phyloP scores from a whole-genome alignment of 1,140 invertebrate species.

The Medauroidea extradentata region DNA sequence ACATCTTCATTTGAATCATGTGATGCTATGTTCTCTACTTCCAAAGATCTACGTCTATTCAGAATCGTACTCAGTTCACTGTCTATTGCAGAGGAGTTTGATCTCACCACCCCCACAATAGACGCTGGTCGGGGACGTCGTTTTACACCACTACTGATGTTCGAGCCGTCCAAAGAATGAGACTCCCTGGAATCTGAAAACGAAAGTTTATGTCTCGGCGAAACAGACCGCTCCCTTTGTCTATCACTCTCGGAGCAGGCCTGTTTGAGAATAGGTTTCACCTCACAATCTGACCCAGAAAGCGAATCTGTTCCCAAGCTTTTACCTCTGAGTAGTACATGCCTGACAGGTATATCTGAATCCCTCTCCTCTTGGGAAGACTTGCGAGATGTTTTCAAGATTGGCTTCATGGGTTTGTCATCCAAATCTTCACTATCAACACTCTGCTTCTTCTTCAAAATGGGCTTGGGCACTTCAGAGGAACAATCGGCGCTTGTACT shows the following conservation, averaged over 20 bases:
- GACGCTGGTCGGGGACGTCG: too few species aligned
- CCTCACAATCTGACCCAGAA: conserved; percentile 9
- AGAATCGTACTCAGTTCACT: conserved; percentile 24
- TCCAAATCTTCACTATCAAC: conserved; percentile 73
- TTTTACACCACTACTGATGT: background rate
- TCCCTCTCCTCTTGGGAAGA: conserved; percentile 49
- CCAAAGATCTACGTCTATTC: conserved; percentile 15
- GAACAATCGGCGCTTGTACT: conserved; percentile 24
- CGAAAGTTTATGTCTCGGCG: conserved; percentile 3
- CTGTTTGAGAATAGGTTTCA: conserved; percentile 13
- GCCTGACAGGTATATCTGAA: background rate
- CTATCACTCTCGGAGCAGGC: background rate
- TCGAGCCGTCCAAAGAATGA: background rate
- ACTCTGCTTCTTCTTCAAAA: conserved; percentile 78
- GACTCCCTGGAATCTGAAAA: background rate
- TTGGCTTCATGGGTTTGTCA: conserved; percentile 66
- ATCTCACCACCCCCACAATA: background rate
- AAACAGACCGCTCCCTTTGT: conserved; percentile 4
- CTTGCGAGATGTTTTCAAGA: conserved; percentile 68
- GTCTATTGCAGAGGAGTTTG: conserved; percentile 22
- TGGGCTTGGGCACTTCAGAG: conserved; percentile 60
- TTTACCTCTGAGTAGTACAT: background rate
- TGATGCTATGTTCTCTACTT: background rate
- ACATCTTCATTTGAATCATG: background rate
- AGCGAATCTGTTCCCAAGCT: background rate